phyloP scores from a whole-genome alignment of 2,888 invertebrate species.

The Drosophila hawaiiensis region DNA sequence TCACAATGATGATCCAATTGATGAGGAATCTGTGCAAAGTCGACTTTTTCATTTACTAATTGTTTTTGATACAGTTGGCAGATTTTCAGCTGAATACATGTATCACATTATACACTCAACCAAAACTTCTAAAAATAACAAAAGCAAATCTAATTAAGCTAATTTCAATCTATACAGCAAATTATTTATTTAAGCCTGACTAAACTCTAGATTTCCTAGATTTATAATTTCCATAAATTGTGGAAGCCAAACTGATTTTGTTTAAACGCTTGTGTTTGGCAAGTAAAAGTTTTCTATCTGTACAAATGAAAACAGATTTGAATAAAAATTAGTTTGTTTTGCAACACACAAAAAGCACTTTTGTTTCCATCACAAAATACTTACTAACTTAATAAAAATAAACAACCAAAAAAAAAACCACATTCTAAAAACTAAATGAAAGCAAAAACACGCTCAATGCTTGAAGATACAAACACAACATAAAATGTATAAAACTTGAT shows the following conservation, averaged over 20 bases:
- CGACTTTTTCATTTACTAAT: conserved; percentile 44
- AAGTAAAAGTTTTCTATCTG: conserved; percentile 5
- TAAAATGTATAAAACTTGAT: conserved; percentile 39
- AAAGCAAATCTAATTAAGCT: background rate
- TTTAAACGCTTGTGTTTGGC: background rate
- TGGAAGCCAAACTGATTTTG: background rate
- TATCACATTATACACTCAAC: background rate
- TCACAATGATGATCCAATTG: conserved; percentile 35
- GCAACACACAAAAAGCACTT: background rate
- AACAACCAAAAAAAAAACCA: background rate
- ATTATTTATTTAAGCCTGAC: background rate
- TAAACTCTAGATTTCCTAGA: background rate
- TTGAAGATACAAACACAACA: conserved; percentile 27
- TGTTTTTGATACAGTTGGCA: conserved; percentile 2
- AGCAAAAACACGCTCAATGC: conserved; percentile 31
- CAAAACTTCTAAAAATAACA: background rate
- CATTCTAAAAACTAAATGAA: conserved; percentile 8
- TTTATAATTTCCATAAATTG: background rate
- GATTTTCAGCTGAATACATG: background rate
- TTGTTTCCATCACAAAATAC: conserved; percentile 30
- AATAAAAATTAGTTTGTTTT: conserved; percentile 7
- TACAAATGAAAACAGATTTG: conserved; percentile 13
- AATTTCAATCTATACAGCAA: background rate
- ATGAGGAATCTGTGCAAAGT: conserved; percentile 22
- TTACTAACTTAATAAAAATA: conserved; percentile 42